Base-by-base conservation (phyloP, 2,797 vertebrate species). In the Lepilemur ruficaudatus region DNA sequence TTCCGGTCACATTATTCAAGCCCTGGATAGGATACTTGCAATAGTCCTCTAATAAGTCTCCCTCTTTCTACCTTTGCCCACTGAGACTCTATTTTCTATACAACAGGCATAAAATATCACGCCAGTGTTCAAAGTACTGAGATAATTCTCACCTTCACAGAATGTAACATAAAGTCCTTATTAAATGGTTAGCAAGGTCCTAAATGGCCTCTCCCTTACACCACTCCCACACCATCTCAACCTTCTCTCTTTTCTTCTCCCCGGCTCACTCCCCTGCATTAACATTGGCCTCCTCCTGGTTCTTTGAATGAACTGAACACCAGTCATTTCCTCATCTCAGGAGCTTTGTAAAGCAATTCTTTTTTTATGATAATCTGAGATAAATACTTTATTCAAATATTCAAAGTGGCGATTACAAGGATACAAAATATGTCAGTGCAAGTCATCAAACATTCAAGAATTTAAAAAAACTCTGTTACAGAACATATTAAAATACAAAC, bases 341-440 rank as follows among this genome's bases (percentile, higher is more conserved):
- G 32, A 80, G 20, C 67, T 81, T 38, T 69, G 50, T 17, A 61
- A 76, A 72, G 46, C 32, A 10, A 38, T 41, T 89, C 76, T 69
- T n/a, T 69, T 32, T 43, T 35, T 82, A 43, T 91, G 22, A 82
- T 91, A 41, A 75, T 67, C 73, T 81, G 50, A 82, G 88, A 76
- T 38, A 76, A 89, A 70, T 17, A 78, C 28, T 59, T 52, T 72
- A 52, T 65, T 85, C 65, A 41, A 28, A 50, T 52, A 5, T 84
- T 89, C 41, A 72, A 41, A 83, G 30, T 35, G 30, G 6, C 59
- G 9, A 22, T 61, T 89, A 70, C 15, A 92, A 28, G 25, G 17
- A 84, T 80, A 59, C 1, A 88, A 72, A 89, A 28, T 72, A n/a
- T 25, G 79, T 11, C 23, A 72, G 57, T 11, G 7, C 61, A 46